These are phyloP conservation scores for Protonibea diacanthus DNA, from an alignment of 2,797 vertebrate species.

Conservation along the genomic window DNA sequence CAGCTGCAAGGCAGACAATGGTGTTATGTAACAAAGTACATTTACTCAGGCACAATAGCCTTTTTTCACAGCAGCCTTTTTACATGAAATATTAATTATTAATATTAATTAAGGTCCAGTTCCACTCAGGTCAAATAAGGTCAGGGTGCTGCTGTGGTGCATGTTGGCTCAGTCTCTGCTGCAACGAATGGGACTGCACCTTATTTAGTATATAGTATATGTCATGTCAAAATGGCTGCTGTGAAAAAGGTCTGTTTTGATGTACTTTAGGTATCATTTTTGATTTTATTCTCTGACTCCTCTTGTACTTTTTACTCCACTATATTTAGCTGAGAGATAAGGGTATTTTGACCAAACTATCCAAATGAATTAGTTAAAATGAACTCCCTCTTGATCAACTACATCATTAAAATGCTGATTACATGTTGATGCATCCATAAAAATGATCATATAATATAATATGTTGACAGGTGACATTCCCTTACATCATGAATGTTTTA, in stretches of 20 bases:
- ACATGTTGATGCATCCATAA: not conserved
- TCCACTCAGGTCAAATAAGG: too few species aligned
- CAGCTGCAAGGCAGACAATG: not conserved
- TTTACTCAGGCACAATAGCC: not conserved
- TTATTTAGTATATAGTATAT: too few species aligned
- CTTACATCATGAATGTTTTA: not conserved
- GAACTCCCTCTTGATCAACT: not conserved
- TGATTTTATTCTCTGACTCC: too few species aligned
- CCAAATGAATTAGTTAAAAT: not conserved
- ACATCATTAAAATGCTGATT: not conserved
- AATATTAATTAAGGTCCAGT: too few species aligned
- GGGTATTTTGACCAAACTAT: not conserved
- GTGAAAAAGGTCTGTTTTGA: not conserved
- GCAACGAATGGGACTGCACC: too few species aligned
- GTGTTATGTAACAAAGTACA: not conserved
- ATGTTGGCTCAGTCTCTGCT: too few species aligned
- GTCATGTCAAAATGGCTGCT: too few species aligned
- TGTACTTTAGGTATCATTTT: not conserved
- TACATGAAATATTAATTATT: too few species aligned
- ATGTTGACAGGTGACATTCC: not conserved
- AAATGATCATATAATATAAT: not conserved
- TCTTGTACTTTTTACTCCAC: not conserved
- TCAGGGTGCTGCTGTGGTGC: too few species aligned
- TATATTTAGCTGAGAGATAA: not conserved
- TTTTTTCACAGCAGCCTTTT: too few species aligned